phyloP scores from a whole-genome alignment of 2,888 invertebrate genomes.

The Agrotis clavis region DNA sequence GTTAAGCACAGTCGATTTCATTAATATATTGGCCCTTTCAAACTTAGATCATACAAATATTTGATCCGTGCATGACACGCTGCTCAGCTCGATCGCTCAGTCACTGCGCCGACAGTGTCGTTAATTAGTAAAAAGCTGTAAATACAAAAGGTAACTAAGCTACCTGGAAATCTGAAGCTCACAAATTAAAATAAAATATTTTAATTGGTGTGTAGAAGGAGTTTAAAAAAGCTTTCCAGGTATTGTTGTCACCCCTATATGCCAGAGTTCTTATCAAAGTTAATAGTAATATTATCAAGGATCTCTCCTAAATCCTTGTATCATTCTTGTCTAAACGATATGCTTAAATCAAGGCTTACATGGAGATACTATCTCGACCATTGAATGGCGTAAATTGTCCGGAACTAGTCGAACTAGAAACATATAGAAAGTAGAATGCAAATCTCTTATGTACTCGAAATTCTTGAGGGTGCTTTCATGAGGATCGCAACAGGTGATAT shows the following conservation, averaged over 20 bases:
- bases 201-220: not conserved
- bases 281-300: not conserved
- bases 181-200: not conserved
- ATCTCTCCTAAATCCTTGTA: not conserved
- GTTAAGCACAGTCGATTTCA: not conserved
- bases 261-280: not conserved
- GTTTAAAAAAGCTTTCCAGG: not conserved
- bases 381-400: slow-evolving; percentile 4
- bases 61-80: too few relatives aligned
- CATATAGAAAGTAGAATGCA: not conserved
- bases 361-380: not conserved
- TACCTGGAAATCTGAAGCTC: not conserved
- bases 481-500: not conserved
- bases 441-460: not conserved
- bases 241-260: not conserved
- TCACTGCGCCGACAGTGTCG: too few relatives aligned
- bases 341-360: slow-evolving; percentile 16
- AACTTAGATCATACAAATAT: too few relatives aligned
- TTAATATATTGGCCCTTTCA: too few relatives aligned
- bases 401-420: not conserved
- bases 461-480: not conserved
- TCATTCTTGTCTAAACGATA: not conserved
- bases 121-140: slow-evolving; percentile 30
- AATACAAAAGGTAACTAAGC: slow-evolving; percentile 2
- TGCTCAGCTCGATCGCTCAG: too few relatives aligned